Evolutionary conservation across 2,113 vertebrate species (phyloP).

Genomic region (Blennius ocellaris): DNA sequence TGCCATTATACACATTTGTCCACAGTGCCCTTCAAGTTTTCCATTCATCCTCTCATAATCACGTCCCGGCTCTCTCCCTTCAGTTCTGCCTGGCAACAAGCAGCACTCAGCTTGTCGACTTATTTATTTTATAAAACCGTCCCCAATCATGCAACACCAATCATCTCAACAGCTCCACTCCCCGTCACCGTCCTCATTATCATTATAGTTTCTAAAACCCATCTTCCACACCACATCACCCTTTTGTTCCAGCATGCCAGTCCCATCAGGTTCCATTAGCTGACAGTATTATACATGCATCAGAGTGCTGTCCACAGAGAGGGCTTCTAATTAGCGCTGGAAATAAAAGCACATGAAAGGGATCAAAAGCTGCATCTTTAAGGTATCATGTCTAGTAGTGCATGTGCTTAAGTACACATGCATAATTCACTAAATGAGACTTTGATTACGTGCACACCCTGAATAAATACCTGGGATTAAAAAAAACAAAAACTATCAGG

Average conservation of each 20-base stretch:
- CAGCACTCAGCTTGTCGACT: constrained; percentile 29
- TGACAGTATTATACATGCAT: constrained; percentile 55
- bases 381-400: constrained; percentile 23
- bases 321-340: constrained; percentile 56
- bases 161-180: constrained; percentile 29
- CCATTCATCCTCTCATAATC: background rate
- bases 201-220: constrained; percentile 40
- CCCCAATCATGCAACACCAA: constrained; percentile 49
- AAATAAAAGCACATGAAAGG: constrained; percentile 52
- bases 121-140: constrained; percentile 45
- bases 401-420: background rate
- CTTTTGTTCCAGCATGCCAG: constrained; percentile 35
- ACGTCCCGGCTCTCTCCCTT: constrained; percentile 3
- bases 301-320: constrained; percentile 48
- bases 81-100: constrained; percentile 68
- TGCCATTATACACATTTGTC: background rate
- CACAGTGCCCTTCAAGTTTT: background rate
- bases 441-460: constrained; percentile 5
- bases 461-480: constrained; percentile 5
- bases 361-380: constrained; percentile 40
- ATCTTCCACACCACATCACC: constrained; percentile 53
- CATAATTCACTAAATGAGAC: constrained; percentile 8
- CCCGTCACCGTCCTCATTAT: constrained; percentile 56
- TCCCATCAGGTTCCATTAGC: constrained; percentile 64
- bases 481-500: background rate